Evolutionary conservation across 2,113 vertebrate species (phyloP).

Genomic region (Syngnathus floridae): DNA sequence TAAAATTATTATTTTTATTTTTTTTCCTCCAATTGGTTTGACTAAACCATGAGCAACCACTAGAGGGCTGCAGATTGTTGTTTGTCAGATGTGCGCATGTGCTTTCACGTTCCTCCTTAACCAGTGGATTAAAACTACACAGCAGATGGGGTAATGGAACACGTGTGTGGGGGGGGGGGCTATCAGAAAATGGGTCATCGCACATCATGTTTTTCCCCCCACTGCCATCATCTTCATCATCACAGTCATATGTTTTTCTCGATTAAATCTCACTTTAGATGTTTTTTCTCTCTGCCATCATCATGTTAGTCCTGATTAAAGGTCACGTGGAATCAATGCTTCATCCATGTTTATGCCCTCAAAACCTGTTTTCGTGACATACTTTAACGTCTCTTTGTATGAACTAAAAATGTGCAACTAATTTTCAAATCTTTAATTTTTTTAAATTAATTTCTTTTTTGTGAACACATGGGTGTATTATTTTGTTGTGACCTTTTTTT

Average conservation of each 20-base stretch:
- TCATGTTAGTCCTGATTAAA: neutral
- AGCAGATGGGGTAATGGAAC: conserved; percentile 65
- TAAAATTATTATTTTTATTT: no score
- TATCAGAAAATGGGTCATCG: conserved; percentile 70
- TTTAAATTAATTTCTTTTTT: no score
- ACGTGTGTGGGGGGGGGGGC: conserved; percentile 26
- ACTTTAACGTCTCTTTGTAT: neutral
- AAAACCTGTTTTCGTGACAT: neutral
- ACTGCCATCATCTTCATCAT: neutral
- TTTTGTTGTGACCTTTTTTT: neutral
- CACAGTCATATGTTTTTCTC: conserved; percentile 7
- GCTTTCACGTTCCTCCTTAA: conserved; percentile 42
- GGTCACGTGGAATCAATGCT: neutral
- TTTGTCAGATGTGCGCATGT: neutral
- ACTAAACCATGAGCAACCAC: conserved; percentile 11
- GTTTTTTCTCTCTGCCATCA: neutral
- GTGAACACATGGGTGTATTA: neutral
- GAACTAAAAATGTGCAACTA: neutral
- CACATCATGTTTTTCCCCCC: conserved; percentile 19
- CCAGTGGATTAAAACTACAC: conserved; percentile 69
- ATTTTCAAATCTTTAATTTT: neutral
- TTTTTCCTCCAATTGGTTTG: no score
- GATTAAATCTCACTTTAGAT: conserved; percentile 14
- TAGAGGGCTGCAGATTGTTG: conserved; percentile 42
- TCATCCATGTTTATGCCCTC: neutral